Conservation (phyloP, 2,797 vertebrate genomes). For the Tokudaia muenninki region DNA sequence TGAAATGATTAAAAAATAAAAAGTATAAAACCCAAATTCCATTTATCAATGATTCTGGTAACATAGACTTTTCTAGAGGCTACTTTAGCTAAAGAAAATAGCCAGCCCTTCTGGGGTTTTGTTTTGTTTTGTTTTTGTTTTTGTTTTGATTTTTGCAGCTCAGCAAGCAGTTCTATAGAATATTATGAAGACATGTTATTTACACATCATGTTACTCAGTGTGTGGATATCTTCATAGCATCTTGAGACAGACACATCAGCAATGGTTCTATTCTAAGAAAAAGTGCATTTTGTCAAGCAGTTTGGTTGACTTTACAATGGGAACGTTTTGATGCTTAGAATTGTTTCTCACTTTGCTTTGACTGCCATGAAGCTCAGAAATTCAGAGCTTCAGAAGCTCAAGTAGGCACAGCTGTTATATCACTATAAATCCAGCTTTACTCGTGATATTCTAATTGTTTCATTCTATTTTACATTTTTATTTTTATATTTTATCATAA, state of each 20-base stretch:
- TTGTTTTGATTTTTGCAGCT: neutral
- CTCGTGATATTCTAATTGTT: neutral
- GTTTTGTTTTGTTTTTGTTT: neutral
- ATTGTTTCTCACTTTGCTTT: slow-evolving; percentile 35
- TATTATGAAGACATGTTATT: neutral
- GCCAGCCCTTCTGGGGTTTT: neutral
- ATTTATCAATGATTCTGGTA: neutral
- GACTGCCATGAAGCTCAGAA: neutral
- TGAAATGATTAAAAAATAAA: neutral
- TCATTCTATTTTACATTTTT: neutral
- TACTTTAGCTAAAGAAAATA: neutral
- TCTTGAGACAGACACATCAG: neutral
- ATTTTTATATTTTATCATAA: neutral
- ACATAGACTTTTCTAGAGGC: neutral
- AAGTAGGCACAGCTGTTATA: neutral
- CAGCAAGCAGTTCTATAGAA: neutral
- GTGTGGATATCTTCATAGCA: neutral
- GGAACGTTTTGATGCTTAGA: neutral
- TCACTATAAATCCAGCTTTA: neutral
- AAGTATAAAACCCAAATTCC: neutral
- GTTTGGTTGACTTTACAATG: neutral
- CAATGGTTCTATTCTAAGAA: slow-evolving; percentile 14
- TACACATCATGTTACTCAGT: neutral
- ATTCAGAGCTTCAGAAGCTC: neutral
- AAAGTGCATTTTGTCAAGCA: slow-evolving; percentile 16